Percentiles rank a stretch among this genome's conserved stretches.
phyloP scores from a whole-genome alignment of 2,113 vertebrate genomes.

The cattle (Bos taurus) region ARS-UCD2.0 NC_037337.1:56063501-56064000 shows the following conservation, averaged over 20 bases:
- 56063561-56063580: not conserved
- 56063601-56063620: slow-evolving; percentile 37
- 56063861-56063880: not conserved
- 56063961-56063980: not conserved
- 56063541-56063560: slow-evolving; percentile 32
- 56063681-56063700: not conserved
- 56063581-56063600: not conserved
- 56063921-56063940: not conserved
- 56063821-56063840: not conserved
- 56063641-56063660: not conserved
- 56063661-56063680: slow-evolving; percentile 13
- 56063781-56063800: not conserved
- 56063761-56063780: not conserved
- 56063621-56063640: not conserved
- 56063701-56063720: not conserved
- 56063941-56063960: not conserved
- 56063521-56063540: slow-evolving; percentile 2
- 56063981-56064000: not conserved
- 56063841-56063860: not conserved
- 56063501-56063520: not conserved
- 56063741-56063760: not conserved
- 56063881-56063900: not conserved
- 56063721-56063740: not conserved
- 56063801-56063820: not conserved
- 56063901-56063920: not conserved